Evolutionary conservation across 2,113 vertebrate species (phyloP).

Genomic region (Herpetotheres cachinnans): DNA sequence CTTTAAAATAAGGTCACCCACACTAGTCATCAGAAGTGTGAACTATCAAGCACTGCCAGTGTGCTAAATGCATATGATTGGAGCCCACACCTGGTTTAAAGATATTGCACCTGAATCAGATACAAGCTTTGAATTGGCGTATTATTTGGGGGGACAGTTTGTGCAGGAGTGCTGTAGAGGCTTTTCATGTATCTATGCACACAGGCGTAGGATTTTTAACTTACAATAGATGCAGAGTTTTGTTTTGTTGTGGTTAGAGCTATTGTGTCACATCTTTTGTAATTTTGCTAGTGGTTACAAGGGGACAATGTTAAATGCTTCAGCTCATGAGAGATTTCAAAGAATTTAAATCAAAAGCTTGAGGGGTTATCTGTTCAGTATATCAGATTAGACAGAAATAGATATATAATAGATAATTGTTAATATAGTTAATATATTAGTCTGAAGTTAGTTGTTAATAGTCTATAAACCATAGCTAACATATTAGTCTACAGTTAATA

Average conservation of each 20-base stretch:
- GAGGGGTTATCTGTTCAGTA: not conserved
- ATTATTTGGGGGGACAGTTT: not conserved
- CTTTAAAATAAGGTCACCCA: not conserved
- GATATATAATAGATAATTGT: not conserved
- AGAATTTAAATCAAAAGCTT: not conserved
- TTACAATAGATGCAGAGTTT: not conserved
- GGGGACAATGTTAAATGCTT: not conserved
- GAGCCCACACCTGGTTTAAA: not conserved
- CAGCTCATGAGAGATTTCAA: not conserved
- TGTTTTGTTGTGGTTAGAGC: not conserved
- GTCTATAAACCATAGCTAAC: not conserved
- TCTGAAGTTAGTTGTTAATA: not conserved
- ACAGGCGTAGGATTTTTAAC: not conserved
- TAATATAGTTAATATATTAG: not conserved
- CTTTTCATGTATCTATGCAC: not conserved
- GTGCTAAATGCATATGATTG: not conserved
- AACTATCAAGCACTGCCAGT: not conserved
- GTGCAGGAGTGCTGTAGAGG: not conserved
- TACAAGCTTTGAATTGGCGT: not conserved
- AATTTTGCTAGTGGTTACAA: not conserved
- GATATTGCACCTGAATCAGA: not conserved
- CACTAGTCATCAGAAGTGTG: not conserved
- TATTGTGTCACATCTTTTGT: not conserved
- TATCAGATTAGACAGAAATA: not conserved
- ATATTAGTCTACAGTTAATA: not conserved